Conservation (phyloP, 2,888 invertebrate species). For the Platynereis dumerilii region DNA sequence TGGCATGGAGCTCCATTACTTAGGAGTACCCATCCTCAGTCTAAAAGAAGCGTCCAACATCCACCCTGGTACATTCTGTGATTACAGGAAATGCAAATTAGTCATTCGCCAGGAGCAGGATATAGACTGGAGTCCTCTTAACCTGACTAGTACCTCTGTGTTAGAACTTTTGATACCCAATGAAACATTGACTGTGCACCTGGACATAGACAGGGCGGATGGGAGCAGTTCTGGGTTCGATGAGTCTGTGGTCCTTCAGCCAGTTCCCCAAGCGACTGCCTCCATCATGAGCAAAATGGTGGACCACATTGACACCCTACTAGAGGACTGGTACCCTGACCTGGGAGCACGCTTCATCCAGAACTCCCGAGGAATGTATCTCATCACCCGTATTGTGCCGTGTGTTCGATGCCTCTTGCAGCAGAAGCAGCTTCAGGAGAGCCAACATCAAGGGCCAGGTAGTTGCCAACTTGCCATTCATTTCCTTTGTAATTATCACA, state of each 20-base stretch:
- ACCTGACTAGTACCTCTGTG: conserved; percentile 79
- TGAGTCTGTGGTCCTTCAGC: conserved; percentile 24
- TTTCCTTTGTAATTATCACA: too few species aligned
- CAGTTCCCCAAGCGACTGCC: conserved; percentile 28
- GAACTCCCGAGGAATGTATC: conserved; percentile 92
- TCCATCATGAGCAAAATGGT: conserved; percentile 67
- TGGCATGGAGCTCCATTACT: conserved; percentile 85
- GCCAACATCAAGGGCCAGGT: neutral
- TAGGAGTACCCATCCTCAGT: conserved; percentile 79
- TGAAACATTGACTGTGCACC: conserved; percentile 66
- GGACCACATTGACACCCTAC: conserved; percentile 91
- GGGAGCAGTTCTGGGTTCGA: neutral
- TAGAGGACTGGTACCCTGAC: conserved; percentile 98
- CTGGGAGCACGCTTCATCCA: conserved; percentile 96
- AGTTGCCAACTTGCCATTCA: conserved; percentile 1
- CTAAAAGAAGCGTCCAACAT: conserved; percentile 80
- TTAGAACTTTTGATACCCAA: conserved; percentile 86
- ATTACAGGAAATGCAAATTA: conserved; percentile 65
- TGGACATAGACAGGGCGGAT: conserved; percentile 6
- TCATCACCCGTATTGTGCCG: conserved; percentile 90
- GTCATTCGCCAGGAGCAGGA: conserved; percentile 73
- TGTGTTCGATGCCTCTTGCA: conserved; percentile 83
- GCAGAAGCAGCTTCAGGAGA: conserved; percentile 26
- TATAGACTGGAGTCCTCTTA: conserved; percentile 84
- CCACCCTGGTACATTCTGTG: conserved; percentile 65